Evolutionary conservation across 2,888 invertebrate species (phyloP).

Genomic region (Pristionchus exspectatus): DNA sequence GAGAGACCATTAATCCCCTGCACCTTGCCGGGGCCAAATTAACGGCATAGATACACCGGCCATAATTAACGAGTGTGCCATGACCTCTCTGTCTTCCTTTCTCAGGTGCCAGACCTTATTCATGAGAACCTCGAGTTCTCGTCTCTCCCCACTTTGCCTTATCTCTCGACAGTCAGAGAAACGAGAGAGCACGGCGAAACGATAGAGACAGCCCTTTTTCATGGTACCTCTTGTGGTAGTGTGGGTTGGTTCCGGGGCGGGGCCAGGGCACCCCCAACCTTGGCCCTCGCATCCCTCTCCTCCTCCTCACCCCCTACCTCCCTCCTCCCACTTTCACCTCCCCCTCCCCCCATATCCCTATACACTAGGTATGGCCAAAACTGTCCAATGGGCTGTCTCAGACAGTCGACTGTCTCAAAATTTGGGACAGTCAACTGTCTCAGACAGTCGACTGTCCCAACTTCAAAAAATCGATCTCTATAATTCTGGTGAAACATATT

Average conservation of each 20-base stretch:
- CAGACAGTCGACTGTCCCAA: no score
- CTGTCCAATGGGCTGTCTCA: no score
- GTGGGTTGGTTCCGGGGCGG: conserved; percentile 28
- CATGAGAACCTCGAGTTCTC: not conserved
- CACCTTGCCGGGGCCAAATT: not conserved
- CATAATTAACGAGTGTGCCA: not conserved
- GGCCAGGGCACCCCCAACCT: not conserved
- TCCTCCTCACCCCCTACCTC: not conserved
- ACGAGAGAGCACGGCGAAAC: not conserved
- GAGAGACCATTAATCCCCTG: not conserved
- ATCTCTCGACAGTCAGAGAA: not conserved
- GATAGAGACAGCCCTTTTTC: not conserved
- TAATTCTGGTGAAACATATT: no score
- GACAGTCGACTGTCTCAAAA: no score
- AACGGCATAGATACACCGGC: not conserved
- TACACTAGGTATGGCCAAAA: no score
- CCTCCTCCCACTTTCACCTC: not conserved
- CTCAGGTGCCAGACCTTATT: not conserved
- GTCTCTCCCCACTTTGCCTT: not conserved
- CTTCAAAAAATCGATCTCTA: no score
- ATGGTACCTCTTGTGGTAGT: not conserved
- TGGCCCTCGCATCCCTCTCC: not conserved
- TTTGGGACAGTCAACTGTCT: no score
- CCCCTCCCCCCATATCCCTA: not conserved
- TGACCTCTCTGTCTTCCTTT: not conserved